These are phyloP conservation scores for Conopomorpha cramerella DNA, from an alignment of 1,140 invertebrate genomes.

Conservation along the genomic window DNA sequence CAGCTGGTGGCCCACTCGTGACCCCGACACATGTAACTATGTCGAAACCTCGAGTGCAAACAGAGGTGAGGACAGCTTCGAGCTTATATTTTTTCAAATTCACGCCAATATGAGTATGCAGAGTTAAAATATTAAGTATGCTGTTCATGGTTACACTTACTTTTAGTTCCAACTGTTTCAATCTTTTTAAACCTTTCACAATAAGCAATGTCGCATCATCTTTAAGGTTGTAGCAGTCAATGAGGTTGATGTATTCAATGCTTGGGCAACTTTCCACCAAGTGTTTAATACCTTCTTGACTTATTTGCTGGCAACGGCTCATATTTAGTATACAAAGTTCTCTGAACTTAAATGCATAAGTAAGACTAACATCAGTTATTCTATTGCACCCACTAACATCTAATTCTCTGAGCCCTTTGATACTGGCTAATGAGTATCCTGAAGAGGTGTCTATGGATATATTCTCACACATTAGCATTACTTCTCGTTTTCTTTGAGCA, in stretches of 20 bases:
- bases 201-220: conserved; percentile 67
- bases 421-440: conserved; percentile 62
- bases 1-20: no score
- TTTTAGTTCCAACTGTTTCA: conserved; percentile 66
- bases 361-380: conserved; percentile 73
- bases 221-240: conserved; percentile 68
- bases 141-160: conserved; percentile 27
- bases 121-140: conserved; percentile 1
- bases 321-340: conserved; percentile 67
- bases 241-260: conserved; percentile 69
- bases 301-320: conserved; percentile 71
- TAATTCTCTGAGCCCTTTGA: conserved; percentile 63
- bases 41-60: no score
- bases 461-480: conserved; percentile 65
- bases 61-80: no score
- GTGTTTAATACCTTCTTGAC: conserved; percentile 65
- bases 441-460: conserved; percentile 44
- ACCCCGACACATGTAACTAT: no score
- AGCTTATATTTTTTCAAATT: no score
- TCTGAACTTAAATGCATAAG: conserved; percentile 67
- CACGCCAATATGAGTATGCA: no score
- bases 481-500: conserved; percentile 65
- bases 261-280: conserved; percentile 69
- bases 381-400: conserved; percentile 70
- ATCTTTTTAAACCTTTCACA: conserved; percentile 60